Conservation (phyloP, 2,797 vertebrate species). For the Acanthiza pusilla region DNA sequence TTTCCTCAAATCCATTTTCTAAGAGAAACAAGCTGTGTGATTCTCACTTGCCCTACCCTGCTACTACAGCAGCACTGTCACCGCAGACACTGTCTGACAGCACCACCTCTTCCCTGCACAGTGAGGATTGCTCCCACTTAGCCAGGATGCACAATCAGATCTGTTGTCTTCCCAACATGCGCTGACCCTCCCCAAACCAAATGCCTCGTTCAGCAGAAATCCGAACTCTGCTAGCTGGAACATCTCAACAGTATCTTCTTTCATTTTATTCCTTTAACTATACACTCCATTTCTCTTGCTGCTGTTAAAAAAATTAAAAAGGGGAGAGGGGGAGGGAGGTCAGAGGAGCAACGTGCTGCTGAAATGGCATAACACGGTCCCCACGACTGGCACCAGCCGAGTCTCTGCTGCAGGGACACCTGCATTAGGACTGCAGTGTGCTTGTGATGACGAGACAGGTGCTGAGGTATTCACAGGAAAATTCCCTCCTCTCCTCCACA, state of each 20-base stretch:
- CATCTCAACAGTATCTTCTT: background rate
- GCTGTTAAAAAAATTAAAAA: background rate
- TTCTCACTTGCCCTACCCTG: background rate
- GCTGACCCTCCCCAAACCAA: background rate
- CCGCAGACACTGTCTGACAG: background rate
- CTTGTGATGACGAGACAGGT: conserved; percentile 1
- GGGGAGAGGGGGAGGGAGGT: background rate
- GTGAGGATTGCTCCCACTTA: background rate
- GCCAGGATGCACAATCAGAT: background rate
- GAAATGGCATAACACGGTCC: background rate
- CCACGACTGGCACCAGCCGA: background rate
- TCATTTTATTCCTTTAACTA: background rate
- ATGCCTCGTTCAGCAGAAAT: background rate
- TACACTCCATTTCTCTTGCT: background rate
- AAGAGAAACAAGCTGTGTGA: background rate
- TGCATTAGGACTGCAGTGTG: conserved; percentile 44
- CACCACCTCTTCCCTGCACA: background rate
- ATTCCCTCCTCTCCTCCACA: background rate
- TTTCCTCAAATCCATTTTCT: background rate
- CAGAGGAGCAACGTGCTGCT: background rate
- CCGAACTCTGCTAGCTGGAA: background rate
- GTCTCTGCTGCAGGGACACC: conserved; percentile 39
- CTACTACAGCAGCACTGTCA: background rate
- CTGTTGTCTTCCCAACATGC: fast-evolving
- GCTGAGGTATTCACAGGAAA: background rate